These are phyloP conservation scores for Apogon talboti DNA, from an alignment of 2,797 vertebrate genomes.

Conservation along the genomic window DNA sequence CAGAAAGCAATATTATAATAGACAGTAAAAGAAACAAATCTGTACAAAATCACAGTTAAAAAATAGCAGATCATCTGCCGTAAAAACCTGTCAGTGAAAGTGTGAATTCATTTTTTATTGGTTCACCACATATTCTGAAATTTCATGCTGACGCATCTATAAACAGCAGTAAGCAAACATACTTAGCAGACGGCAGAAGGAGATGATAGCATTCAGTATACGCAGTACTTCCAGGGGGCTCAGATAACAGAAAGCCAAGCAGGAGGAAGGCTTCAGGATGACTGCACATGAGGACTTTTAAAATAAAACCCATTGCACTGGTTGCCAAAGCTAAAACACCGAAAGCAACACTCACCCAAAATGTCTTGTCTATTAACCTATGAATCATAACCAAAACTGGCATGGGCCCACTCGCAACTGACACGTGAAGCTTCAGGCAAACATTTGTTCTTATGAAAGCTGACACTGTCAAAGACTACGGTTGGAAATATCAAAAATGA, in stretches of 20 bases:
- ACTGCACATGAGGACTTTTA: conserved; percentile 67
- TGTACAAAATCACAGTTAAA: not conserved
- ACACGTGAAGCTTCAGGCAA: conserved; percentile 73
- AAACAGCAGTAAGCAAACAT: conserved; percentile 43
- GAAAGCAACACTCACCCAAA: conserved; percentile 72
- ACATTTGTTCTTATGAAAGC: conserved; percentile 71
- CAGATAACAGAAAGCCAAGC: conserved; percentile 56
- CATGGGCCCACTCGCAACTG: conserved; percentile 66
- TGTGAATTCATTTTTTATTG: not conserved
- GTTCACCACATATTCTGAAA: too few species aligned
- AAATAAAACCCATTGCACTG: conserved; percentile 59
- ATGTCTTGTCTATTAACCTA: conserved; percentile 80
- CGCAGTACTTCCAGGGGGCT: conserved; percentile 51
- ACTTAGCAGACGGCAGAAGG: conserved; percentile 38
- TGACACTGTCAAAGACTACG: conserved; percentile 67
- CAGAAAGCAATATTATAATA: too few species aligned
- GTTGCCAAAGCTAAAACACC: conserved; percentile 73
- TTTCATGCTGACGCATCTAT: conserved; percentile 23
- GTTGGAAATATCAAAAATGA: conserved; percentile 46
- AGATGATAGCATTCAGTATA: conserved; percentile 45
- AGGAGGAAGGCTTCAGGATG: conserved; percentile 59
- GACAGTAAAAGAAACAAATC: conserved; percentile 13
- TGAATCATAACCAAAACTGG: conserved; percentile 78
- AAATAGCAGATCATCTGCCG: not conserved
- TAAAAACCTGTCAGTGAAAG: conserved; percentile 4